phyloP scores from a whole-genome alignment of 2,888 invertebrate genomes.

The Drosophila mercatorum region DNA sequence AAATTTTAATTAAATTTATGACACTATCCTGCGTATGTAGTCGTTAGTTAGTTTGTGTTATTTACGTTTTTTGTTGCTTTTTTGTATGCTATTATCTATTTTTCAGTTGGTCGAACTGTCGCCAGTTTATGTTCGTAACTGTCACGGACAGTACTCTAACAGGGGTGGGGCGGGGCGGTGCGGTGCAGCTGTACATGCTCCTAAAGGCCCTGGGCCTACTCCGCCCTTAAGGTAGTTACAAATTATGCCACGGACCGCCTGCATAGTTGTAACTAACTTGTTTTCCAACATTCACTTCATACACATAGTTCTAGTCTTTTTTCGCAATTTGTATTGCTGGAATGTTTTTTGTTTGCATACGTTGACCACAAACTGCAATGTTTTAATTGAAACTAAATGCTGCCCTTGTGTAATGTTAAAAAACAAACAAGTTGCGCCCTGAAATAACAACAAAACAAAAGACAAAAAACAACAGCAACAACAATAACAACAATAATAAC shows the following conservation, averaged over 20 bases:
- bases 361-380: constrained; percentile 75
- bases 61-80: constrained; percentile 9
- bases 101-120: constrained; percentile 45
- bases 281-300: constrained; percentile 25
- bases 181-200: constrained; percentile 10
- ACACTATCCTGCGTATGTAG: constrained; percentile 24
- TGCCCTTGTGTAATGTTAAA: constrained; percentile 73
- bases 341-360: constrained; percentile 57
- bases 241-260: constrained; percentile 53
- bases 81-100: constrained; percentile 38
- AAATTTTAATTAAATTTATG: constrained; percentile 72
- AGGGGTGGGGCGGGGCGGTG: not conserved
- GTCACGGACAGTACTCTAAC: constrained; percentile 37
- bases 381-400: constrained; percentile 80
- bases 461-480: not conserved
- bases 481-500: constrained; percentile 12
- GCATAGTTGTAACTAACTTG: constrained; percentile 28
- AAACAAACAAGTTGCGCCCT: constrained; percentile 57
- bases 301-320: constrained; percentile 12
- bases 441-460: constrained; percentile 24
- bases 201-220: constrained; percentile 22
- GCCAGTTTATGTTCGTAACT: constrained; percentile 40
- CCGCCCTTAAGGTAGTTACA: constrained; percentile 35
- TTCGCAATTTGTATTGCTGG: constrained; percentile 45
- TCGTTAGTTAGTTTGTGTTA: not conserved